Evolutionary conservation across 2,888 invertebrate species (phyloP).

Genomic region (Netelia virgata): DNA sequence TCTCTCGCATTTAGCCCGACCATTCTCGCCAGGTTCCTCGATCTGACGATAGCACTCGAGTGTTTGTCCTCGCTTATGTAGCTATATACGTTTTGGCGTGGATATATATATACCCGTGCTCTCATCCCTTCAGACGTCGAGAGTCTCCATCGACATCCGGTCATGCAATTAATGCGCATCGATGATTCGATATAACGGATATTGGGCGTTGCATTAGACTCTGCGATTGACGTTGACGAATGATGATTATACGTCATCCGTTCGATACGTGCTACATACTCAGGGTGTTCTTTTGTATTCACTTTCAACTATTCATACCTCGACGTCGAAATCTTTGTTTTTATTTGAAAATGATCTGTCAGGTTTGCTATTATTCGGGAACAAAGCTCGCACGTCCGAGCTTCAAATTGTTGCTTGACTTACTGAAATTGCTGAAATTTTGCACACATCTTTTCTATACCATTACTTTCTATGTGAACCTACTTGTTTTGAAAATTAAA

Average conservation of each 20-base stretch:
- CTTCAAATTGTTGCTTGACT: no score
- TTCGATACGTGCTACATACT: background rate
- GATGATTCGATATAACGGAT: constrained; percentile 39
- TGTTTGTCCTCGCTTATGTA: constrained; percentile 3
- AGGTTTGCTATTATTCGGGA: no score
- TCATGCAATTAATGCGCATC: constrained; percentile 38
- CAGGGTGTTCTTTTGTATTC: no score
- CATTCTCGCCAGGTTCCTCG: constrained; percentile 27
- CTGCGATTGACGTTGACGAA: background rate
- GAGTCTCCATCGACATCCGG: constrained; percentile 48
- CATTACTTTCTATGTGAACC: no score
- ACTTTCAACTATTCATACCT: no score
- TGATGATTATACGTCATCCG: background rate
- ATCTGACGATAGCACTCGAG: constrained; percentile 18
- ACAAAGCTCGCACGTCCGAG: no score
- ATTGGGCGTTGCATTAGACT: constrained; percentile 10
- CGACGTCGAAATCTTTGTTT: no score
- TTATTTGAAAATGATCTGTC: no score
- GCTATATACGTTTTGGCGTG: background rate
- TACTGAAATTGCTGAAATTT: no score
- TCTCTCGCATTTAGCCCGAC: background rate
- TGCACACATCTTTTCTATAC: no score
- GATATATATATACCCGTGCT: constrained; percentile 13
- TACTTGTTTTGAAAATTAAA: no score
- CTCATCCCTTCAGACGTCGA: constrained; percentile 26